Base-by-base conservation (phyloP, 2,888 invertebrate species). In the Ferrisia virgata region DNA sequence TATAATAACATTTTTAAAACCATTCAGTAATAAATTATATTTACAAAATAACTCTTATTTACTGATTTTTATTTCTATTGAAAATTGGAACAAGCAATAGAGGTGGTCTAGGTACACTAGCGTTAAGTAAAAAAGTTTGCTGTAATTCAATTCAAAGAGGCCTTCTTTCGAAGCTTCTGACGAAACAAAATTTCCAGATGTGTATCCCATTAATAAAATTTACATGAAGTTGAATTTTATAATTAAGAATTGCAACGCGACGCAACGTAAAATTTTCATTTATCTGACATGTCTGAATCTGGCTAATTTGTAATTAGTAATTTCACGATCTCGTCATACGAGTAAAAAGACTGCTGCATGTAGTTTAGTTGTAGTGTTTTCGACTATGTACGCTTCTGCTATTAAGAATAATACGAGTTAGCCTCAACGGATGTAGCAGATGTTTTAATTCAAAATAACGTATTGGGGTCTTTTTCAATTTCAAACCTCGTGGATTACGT, bases 401-500 rank as follows among this genome's bases (percentile, higher is more conserved):
- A 72, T 72, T 33, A 72, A 72, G 72, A 72, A 72, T 33, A 72
- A 33, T 72, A 33, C 72, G 25, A 33, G 33, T 33, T 72, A 72
- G 72, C 72, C 72, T 72, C 33, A 72, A 72, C 72, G 72, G 72
- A 72, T 72, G 72, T 72, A 72, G 72, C 72, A 72, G 72, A 72
- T 72, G 72, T 72, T 72, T 72, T 72, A 72, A 72, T 72, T 72
- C 72, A 72, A 72, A 72, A 72, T 72, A 72, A 72, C 72, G 72
- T 72, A 72, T 72, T 72, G 72, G 72, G 72, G 72, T 72, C 72
- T 72, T 72, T 72, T 72, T 72, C 72, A 72, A 64, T 72, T 72
- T 33, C 33, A 72, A 33, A 72, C 72, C 72, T 72, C 28, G n/a
- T 31, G n/a, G 33, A 72, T 72, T 72, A 72, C 72, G 33, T 64